These are phyloP conservation scores for Dysidea cf. avara DNA, from an alignment of 37 sponge, comb jelly and placozoan genomes.

Conservation along the genomic window DNA sequence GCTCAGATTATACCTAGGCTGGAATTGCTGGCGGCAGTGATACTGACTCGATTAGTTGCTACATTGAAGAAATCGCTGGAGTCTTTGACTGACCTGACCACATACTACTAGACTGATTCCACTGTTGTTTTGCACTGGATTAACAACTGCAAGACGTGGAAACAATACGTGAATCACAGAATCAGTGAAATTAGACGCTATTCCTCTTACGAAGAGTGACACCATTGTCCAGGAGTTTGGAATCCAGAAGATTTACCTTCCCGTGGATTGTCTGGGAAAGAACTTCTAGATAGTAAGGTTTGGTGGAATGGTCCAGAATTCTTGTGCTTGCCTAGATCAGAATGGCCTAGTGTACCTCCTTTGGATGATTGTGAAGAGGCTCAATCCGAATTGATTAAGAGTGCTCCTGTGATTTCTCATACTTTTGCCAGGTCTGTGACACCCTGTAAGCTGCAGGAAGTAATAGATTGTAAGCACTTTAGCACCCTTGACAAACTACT, in stretches of 20 bases:
- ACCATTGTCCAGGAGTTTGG: conserved; percentile 1
- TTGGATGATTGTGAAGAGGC: too few species aligned
- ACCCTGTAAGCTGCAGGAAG: too few species aligned
- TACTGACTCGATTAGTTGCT: background rate
- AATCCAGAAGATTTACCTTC: conserved; percentile 15
- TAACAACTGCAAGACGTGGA: conserved; percentile 9
- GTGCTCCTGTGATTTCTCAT: too few species aligned
- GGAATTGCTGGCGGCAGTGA: conserved; percentile 35
- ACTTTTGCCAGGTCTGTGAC: too few species aligned
- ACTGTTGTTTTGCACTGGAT: background rate
- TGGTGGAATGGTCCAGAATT: conserved; percentile 23
- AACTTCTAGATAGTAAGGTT: too few species aligned
- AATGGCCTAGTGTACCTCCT: too few species aligned
- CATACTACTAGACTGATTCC: conserved; percentile 32
- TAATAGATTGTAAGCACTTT: conserved; percentile 16
- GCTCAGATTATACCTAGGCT: conserved; percentile 21
- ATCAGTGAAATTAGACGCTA: conserved; percentile 13
- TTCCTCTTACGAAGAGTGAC: conserved; percentile 1
- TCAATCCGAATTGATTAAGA: too few species aligned
- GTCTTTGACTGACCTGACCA: too few species aligned
- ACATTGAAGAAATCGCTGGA: too few species aligned
- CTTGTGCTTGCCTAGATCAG: background rate
- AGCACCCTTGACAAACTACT: conserved; percentile 2
- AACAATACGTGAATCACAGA: conserved; percentile 17
- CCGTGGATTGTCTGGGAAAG: too few species aligned